A percentile compares a stretch with the other conserved stretches of the same genome.
These are phyloP conservation scores for Urocolius indicus DNA, from an alignment of 2,113 vertebrate species.

Conservation along the genomic window DNA sequence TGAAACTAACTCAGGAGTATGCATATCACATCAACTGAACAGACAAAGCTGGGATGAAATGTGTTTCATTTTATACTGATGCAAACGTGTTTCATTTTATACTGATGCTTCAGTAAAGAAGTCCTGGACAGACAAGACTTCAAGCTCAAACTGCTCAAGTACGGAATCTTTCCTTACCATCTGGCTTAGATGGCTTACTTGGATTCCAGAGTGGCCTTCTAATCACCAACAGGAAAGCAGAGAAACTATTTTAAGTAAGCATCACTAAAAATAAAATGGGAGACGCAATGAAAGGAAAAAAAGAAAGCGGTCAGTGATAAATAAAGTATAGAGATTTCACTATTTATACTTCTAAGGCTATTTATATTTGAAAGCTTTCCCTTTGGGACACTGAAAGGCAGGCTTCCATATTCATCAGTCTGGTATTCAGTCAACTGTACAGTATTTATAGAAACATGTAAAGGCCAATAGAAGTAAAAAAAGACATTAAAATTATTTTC, in stretches of 20 bases:
- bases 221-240: neutral
- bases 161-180: neutral
- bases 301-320: slow-evolving; percentile 20
- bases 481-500: neutral
- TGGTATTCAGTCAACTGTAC: neutral
- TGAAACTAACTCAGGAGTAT: neutral
- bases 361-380: slow-evolving; percentile 42
- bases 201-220: slow-evolving; percentile 2
- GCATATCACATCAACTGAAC: accelerated
- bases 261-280: slow-evolving; percentile 49
- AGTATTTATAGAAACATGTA: neutral
- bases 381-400: neutral
- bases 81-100: neutral
- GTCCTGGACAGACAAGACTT: neutral
- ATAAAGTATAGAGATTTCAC: neutral
- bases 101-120: neutral
- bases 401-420: neutral
- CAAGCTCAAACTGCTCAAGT: neutral
- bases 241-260: slow-evolving; percentile 49
- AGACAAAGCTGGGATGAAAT: neutral
- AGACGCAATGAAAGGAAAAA: neutral
- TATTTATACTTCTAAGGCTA: slow-evolving; percentile 31
- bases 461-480: neutral
- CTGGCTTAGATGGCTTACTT: neutral
- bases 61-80: neutral